phyloP scores from a whole-genome alignment of 2,113 vertebrate species.

The Himantopus leucocephalus region DNA sequence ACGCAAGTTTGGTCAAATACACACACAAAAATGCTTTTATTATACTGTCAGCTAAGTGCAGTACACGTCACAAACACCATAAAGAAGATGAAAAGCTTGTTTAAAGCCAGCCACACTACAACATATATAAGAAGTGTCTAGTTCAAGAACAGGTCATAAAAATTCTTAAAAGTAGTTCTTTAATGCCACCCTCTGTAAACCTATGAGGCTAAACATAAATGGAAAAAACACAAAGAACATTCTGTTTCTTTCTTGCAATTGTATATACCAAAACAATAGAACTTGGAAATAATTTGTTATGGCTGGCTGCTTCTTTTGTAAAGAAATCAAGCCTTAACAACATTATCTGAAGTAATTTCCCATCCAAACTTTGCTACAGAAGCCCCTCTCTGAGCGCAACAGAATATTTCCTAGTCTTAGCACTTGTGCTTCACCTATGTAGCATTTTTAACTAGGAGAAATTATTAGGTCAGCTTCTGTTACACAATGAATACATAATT shows the following conservation, averaged over 20 bases:
- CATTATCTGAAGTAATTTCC: slow-evolving; percentile 47
- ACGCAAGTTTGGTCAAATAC: not conserved
- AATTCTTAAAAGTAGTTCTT: not conserved
- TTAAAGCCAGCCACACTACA: not conserved
- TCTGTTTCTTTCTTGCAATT: slow-evolving; percentile 42
- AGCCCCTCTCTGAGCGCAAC: not conserved
- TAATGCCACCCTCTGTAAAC: not conserved
- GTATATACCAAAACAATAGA: slow-evolving; percentile 52
- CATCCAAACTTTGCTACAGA: not conserved
- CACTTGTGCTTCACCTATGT: not conserved
- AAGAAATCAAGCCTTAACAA: slow-evolving; percentile 51
- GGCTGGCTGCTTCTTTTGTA: slow-evolving; percentile 61
- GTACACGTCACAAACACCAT: not conserved
- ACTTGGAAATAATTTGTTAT: slow-evolving; percentile 56
- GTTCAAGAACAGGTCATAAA: not conserved
- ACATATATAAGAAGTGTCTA: not conserved
- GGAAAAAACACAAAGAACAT: slow-evolving; percentile 46
- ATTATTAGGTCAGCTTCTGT: not conserved
- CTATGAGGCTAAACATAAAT: slow-evolving; percentile 10
- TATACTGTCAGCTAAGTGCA: not conserved
- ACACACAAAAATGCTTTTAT: not conserved
- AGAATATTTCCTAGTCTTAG: not conserved
- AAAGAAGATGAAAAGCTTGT: not conserved
- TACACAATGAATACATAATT: not conserved
- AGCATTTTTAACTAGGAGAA: not conserved